Percentiles rank a stretch among this genome's conserved stretches.
Evolutionary conservation across 1,140 invertebrate species (phyloP).

Genomic region (Pristionchus pacificus): DNA sequence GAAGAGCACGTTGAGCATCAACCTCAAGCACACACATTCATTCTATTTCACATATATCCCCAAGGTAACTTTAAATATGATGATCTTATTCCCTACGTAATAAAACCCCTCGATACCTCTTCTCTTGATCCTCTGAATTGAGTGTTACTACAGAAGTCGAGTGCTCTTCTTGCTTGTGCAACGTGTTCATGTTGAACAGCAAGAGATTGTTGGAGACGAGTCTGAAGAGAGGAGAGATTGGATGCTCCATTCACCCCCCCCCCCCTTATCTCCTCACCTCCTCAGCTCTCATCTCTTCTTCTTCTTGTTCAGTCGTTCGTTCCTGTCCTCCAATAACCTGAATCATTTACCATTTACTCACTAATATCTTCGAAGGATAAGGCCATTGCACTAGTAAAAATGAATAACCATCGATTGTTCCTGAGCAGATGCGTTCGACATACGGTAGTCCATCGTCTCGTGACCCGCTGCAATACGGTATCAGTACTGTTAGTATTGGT

Average conservation of each 20-base stretch:
- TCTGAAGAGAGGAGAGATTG: neutral
- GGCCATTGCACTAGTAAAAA: no score
- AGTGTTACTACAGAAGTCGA: neutral
- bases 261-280: neutral
- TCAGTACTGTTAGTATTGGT: no score
- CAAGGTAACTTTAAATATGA: neutral
- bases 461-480: no score
- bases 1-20: neutral
- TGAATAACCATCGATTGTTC: no score
- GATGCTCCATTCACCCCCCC: neutral
- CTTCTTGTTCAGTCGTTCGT: no score
- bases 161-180: neutral
- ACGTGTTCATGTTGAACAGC: neutral
- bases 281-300: neutral
- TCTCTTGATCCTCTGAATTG: neutral
- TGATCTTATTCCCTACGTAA: no score
- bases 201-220: neutral
- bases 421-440: no score
- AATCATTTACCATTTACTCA: no score
- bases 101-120: neutral
- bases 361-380: no score
- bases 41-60: no score
- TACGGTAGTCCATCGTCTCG: no score
- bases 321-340: neutral
- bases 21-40: neutral